Evolutionary conservation across 2,113 vertebrate species (phyloP).

Genomic region (Myotis brandtii): DNA sequence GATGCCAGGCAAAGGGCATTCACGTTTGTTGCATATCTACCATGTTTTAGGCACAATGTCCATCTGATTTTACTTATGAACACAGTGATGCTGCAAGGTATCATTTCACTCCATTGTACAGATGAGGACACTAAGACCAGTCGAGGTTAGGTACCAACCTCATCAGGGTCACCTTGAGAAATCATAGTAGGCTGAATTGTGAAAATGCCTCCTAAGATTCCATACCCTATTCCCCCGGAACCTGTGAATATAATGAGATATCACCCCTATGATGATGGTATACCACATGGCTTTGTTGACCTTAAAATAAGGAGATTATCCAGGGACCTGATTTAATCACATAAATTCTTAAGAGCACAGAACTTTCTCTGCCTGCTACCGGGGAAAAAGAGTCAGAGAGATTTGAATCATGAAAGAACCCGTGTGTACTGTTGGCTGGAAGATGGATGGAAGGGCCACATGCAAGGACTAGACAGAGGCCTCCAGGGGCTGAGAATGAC

Average conservation of each 20-base stretch:
- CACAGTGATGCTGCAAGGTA: neutral
- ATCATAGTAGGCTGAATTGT: neutral
- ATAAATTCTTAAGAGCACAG: neutral
- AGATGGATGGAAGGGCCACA: too few relatives aligned
- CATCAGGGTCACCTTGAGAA: neutral
- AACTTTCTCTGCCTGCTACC: neutral
- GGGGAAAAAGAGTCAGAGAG: neutral
- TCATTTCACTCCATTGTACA: neutral
- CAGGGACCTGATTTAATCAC: neutral
- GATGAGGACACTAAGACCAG: neutral
- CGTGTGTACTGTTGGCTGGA: neutral
- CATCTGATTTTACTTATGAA: neutral
- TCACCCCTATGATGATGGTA: neutral
- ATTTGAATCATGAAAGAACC: neutral
- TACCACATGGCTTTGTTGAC: neutral
- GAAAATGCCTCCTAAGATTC: neutral
- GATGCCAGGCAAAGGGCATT: neutral
- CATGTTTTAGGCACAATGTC: neutral
- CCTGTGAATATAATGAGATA: neutral
- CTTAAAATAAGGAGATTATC: neutral
- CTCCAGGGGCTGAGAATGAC: neutral
- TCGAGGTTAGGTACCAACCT: neutral
- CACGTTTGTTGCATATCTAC: neutral
- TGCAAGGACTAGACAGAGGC: too few relatives aligned
- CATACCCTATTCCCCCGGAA: neutral